Evolutionary conservation across 2,888 invertebrate genomes (phyloP).

Genomic region (Sphaerophoria taeniata): DNA sequence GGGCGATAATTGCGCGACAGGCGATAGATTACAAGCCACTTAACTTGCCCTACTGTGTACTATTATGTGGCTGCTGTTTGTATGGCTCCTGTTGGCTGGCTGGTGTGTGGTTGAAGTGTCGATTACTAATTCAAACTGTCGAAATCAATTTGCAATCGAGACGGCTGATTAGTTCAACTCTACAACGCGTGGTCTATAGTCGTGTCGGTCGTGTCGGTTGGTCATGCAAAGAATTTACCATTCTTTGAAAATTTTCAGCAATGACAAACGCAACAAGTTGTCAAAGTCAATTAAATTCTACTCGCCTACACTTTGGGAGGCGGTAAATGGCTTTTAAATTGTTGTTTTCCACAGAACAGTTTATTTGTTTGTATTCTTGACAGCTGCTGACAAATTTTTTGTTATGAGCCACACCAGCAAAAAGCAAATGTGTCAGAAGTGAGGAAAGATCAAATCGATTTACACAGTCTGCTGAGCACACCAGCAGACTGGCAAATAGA

Average conservation of each 20-base stretch:
- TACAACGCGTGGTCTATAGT: neutral
- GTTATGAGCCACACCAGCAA: neutral
- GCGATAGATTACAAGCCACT: conserved; percentile 59
- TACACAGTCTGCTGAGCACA: neutral
- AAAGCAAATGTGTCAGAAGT: conserved; percentile 6
- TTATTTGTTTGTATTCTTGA: neutral
- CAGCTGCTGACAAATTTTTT: neutral
- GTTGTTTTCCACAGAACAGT: neutral
- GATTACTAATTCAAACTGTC: conserved; percentile 51
- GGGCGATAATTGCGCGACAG: conserved; percentile 62
- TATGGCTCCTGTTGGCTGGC: too few species aligned
- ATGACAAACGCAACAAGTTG: conserved; percentile 24
- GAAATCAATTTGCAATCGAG: conserved; percentile 61
- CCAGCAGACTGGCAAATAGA: neutral
- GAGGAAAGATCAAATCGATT: conserved; percentile 17
- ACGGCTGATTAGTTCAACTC: conserved; percentile 56
- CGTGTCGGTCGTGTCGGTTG: too few species aligned
- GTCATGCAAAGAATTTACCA: conserved; percentile 13
- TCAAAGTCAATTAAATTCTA: conserved; percentile 32
- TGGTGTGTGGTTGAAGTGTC: conserved; percentile 26
- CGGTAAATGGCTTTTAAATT: conserved; percentile 46
- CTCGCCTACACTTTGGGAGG: conserved; percentile 3
- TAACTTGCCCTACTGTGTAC: neutral
- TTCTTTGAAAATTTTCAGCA: neutral
- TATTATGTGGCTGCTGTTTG: neutral